These are phyloP conservation scores for Acanthococcus lagerstroemiae DNA, from an alignment of 2,888 invertebrate genomes.

Conservation along the genomic window DNA sequence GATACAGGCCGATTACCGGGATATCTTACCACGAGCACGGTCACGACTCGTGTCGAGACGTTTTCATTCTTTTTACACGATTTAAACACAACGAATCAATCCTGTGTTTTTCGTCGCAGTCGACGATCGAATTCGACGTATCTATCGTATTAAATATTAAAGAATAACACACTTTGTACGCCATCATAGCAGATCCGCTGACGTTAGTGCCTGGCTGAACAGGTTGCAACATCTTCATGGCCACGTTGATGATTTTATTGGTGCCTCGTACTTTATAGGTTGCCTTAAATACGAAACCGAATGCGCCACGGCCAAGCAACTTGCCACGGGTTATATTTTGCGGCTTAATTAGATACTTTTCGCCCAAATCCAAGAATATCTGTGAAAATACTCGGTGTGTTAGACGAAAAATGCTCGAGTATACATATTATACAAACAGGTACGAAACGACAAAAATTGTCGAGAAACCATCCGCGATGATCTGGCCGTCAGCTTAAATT, in stretches of 20 bases:
- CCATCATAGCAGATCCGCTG: slow-evolving; percentile 52
- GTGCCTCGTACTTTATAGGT: slow-evolving; percentile 50
- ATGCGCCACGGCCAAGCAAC: slow-evolving; percentile 88
- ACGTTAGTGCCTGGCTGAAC: slow-evolving; percentile 71
- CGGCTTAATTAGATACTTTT: slow-evolving; percentile 66
- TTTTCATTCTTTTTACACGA: too few species aligned
- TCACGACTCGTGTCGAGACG: too few species aligned
- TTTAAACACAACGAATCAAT: too few species aligned
- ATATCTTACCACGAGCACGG: too few species aligned
- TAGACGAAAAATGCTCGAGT: not conserved
- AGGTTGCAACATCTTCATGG: slow-evolving; percentile 92
- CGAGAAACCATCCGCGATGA: too few species aligned
- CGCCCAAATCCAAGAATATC: slow-evolving; percentile 80
- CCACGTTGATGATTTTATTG: slow-evolving; percentile 58
- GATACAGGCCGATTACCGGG: too few species aligned
- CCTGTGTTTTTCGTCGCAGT: too few species aligned
- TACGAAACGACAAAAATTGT: not conserved
- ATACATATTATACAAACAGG: slow-evolving; percentile 10
- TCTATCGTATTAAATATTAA: not conserved
- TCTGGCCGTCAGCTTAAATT: too few species aligned
- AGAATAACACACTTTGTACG: slow-evolving; percentile 44
- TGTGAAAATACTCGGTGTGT: slow-evolving; percentile 37
- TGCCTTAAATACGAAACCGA: slow-evolving; percentile 90
- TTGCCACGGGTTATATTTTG: slow-evolving; percentile 68
- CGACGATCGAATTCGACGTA: not conserved